phyloP scores from a whole-genome alignment of 2,888 invertebrate species.

The Drosophila greeni region DNA sequence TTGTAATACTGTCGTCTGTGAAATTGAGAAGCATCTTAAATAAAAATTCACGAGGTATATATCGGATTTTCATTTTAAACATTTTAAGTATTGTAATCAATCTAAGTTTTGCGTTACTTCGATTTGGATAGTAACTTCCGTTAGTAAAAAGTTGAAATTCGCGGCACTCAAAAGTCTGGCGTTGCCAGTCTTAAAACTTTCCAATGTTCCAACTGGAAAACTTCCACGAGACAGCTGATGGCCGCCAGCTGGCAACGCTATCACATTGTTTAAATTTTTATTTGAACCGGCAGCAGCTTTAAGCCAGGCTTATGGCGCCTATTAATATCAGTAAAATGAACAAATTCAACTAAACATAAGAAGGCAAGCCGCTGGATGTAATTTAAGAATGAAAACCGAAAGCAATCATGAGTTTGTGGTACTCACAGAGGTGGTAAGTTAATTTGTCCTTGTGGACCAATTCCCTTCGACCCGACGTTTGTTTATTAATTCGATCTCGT shows the following conservation, averaged over 20 bases:
- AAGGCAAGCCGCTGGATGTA: neutral
- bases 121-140: too few species aligned
- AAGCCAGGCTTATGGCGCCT: slow-evolving; percentile 2
- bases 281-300: slow-evolving; percentile 23
- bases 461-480: neutral
- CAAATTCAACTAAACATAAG: neutral
- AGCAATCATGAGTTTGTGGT: slow-evolving; percentile 46
- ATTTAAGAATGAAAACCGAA: slow-evolving; percentile 41
- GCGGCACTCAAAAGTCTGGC: too few species aligned
- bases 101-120: too few species aligned
- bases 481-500: neutral
- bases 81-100: too few species aligned
- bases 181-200: neutral
- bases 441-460: too few species aligned
- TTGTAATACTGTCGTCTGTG: slow-evolving; percentile 37
- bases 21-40: slow-evolving; percentile 24
- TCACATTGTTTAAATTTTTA: slow-evolving; percentile 26
- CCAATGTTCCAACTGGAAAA: neutral
- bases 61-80: neutral
- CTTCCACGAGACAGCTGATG: slow-evolving; percentile 5
- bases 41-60: slow-evolving; percentile 8
- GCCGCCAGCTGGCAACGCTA: slow-evolving; percentile 8
- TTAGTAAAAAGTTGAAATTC: too few species aligned
- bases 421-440: slow-evolving; percentile 62
- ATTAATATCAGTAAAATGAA: slow-evolving; percentile 2